Evolutionary conservation across 2,113 vertebrate genomes (phyloP).

Genomic region (Sorex fumeus): DNA sequence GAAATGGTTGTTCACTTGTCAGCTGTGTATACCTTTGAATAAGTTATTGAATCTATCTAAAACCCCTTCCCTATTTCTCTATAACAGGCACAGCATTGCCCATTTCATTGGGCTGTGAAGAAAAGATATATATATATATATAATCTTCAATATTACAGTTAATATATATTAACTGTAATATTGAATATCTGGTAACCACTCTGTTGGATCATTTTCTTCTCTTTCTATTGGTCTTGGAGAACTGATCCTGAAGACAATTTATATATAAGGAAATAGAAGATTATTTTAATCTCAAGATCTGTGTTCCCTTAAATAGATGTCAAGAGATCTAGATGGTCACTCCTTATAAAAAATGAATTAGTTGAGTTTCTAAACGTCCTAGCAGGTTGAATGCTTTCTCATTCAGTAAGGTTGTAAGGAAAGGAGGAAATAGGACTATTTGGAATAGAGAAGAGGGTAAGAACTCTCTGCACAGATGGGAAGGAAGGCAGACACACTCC

Average conservation of each 20-base stretch:
- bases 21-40: background rate
- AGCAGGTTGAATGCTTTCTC: background rate
- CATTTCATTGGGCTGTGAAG: background rate
- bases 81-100: background rate
- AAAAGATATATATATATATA: background rate
- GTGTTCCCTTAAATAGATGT: background rate
- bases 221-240: background rate
- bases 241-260: background rate
- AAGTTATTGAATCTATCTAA: background rate
- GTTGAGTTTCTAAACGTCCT: background rate
- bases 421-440: background rate
- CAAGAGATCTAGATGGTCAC: background rate
- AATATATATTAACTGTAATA: too few relatives aligned
- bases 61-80: background rate
- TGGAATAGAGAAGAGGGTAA: background rate
- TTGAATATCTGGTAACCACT: too few relatives aligned
- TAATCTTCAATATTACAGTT: too few relatives aligned
- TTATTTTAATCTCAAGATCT: background rate
- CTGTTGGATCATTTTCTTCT: background rate
- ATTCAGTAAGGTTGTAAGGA: background rate
- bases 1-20: slow-evolving; percentile 7
- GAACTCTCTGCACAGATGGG: background rate
- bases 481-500: background rate
- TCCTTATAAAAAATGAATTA: background rate
- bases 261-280: background rate